These are phyloP conservation scores for Diprion similis DNA, from an alignment of 1,140 invertebrate species.

Conservation along the genomic window DNA sequence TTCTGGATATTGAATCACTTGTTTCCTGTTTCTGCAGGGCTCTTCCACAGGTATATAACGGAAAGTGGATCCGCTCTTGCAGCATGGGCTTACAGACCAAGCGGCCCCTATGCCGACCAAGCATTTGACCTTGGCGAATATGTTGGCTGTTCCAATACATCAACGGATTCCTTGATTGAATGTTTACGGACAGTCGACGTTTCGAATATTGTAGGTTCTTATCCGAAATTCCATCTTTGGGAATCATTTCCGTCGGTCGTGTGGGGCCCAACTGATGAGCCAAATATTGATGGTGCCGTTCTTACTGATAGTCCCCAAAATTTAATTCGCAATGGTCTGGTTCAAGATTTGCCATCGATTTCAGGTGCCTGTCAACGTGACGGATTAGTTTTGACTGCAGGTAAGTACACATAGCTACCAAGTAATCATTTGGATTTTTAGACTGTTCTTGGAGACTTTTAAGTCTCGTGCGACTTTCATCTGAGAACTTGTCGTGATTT, in stretches of 20 bases:
- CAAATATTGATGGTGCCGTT: slow-evolving; percentile 24
- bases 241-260: slow-evolving; percentile 1
- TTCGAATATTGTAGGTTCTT: slow-evolving; percentile 6
- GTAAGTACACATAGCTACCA: background rate
- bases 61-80: slow-evolving; percentile 69
- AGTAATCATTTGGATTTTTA: background rate
- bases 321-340: slow-evolving; percentile 12
- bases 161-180: slow-evolving; percentile 22
- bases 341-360: slow-evolving; percentile 28
- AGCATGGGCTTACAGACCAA: slow-evolving; percentile 59
- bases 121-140: slow-evolving; percentile 21
- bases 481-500: too few relatives aligned
- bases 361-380: slow-evolving; percentile 25
- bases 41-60: slow-evolving; percentile 66
- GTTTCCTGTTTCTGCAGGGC: slow-evolving; percentile 40
- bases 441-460: background rate
- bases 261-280: slow-evolving; percentile 30
- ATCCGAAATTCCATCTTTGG: slow-evolving; percentile 15
- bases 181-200: slow-evolving; percentile 22
- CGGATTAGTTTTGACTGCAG: slow-evolving; percentile 11
- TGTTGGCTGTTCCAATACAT: slow-evolving; percentile 23
- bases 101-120: slow-evolving; percentile 12
- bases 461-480: too few relatives aligned
- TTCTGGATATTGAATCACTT: too few relatives aligned
- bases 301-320: slow-evolving; percentile 26